Base-by-base conservation (phyloP, 2,113 vertebrate species). In the Calonectris borealis region DNA sequence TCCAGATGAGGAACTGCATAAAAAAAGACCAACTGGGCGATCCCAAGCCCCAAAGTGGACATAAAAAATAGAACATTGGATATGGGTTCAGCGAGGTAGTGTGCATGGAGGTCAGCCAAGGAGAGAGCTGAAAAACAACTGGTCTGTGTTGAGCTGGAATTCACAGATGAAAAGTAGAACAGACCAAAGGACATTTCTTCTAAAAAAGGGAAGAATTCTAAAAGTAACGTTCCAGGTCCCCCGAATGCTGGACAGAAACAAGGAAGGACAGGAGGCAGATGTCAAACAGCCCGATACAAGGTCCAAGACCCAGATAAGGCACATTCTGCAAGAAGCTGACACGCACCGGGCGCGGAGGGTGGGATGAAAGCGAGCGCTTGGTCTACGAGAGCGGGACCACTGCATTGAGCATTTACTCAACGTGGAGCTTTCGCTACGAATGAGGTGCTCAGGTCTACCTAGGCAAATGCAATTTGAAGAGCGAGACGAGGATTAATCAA, bases 301-400 rank as follows among this genome's bases (percentile, higher is more conserved):
- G 36, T 6, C 29, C 1, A 2, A 70, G 66, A 60, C 7, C 7
- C 66, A 52, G 26, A 9, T 1, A 44, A 44, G 42, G 20, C 8
- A 9, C 3, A 0, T 34, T 34, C 78, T 77, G 73, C 54, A 51
- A 40, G 44, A 57, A 10, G 29, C 31, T 61, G 26, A 65, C 8
- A 29, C n/a, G 29, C 24, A 4, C 2, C 0, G 8, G 15, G 26
- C 14, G 46, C 40, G 51, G 14, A 20, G 0, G 5, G 48, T 5
- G 61, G 58, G n/a, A 55, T 31, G 9, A 58, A 75, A 64, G 42
- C 0, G 2, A 88, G 44, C 8, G 7, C 29, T 29, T 0, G 0
- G 25, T 21, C 32, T 21, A 25, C 0, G 1, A 62, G 46, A 68
- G 57, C 1, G 1, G 36, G 40, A 42, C 32, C 6, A 51, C 49